These are phyloP conservation scores for Philopedon plagiatum DNA, from an alignment of 2,888 invertebrate species.

Conservation along the genomic window DNA sequence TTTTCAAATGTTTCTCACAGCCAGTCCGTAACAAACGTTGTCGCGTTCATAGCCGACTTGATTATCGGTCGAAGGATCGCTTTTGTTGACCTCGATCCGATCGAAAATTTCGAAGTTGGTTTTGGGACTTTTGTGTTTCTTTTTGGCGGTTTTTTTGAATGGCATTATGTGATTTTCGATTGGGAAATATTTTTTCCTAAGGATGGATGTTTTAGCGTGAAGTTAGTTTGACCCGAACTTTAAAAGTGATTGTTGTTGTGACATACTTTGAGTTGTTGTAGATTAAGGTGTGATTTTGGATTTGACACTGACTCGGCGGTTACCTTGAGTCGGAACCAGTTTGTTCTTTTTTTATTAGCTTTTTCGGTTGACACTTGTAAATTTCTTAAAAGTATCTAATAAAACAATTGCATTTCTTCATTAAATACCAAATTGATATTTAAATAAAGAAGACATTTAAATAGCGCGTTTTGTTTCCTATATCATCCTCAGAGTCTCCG, in stretches of 20 bases:
- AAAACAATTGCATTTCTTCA: too few relatives aligned
- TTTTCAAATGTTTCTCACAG: conserved; percentile 40
- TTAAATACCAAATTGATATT: too few relatives aligned
- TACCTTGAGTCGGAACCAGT: conserved; percentile 32
- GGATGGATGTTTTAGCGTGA: background rate
- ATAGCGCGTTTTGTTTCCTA: too few relatives aligned
- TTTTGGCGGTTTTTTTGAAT: background rate
- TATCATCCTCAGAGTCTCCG: too few relatives aligned
- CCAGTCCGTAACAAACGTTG: conserved; percentile 26
- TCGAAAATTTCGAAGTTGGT: conserved; percentile 1
- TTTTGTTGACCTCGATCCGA: conserved; percentile 14
- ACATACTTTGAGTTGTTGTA: conserved; percentile 26
- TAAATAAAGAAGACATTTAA: too few relatives aligned
- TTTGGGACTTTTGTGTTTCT: background rate
- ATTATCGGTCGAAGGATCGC: background rate
- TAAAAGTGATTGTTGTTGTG: conserved; percentile 41
- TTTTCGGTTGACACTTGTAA: conserved; percentile 17
- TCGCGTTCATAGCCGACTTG: background rate
- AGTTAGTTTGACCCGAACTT: background rate
- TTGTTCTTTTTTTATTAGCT: conserved; percentile 31
- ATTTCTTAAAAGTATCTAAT: too few relatives aligned
- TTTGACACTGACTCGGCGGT: conserved; percentile 38
- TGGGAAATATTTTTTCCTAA: background rate
- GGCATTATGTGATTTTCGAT: conserved; percentile 6
- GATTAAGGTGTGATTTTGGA: conserved; percentile 31